Evolutionary conservation across 2,797 vertebrate genomes (phyloP).

Genomic region (Rousettus madagascariensis): DNA sequence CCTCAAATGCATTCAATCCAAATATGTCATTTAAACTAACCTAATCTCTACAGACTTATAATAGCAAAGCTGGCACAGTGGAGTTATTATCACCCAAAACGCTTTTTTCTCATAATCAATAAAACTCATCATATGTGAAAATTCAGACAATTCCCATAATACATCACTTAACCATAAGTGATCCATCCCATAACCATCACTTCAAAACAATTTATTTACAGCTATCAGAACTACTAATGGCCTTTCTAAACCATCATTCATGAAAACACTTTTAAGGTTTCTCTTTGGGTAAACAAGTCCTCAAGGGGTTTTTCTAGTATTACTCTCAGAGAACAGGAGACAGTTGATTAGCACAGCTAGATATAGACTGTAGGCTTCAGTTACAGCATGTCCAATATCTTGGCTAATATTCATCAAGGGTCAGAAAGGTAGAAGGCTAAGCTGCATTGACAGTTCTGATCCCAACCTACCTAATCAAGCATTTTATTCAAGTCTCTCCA

Average conservation of each 20-base stretch:
- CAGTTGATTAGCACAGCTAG: neutral
- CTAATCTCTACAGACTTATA: neutral
- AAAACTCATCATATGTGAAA: neutral
- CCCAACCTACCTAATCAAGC: neutral
- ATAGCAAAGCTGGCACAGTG: neutral
- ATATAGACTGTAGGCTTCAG: neutral
- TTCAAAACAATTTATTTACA: slow-evolving; percentile 43
- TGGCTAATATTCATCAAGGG: neutral
- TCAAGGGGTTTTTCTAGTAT: neutral
- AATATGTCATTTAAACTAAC: neutral
- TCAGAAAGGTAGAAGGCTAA: neutral
- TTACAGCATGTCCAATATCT: neutral
- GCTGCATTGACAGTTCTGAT: neutral
- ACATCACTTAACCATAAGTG: neutral
- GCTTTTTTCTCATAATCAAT: neutral
- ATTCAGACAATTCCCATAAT: slow-evolving; percentile 20
- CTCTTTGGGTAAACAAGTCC: neutral
- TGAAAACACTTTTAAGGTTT: neutral
- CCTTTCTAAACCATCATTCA: neutral
- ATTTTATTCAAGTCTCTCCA: neutral
- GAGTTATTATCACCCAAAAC: neutral
- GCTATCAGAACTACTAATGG: neutral
- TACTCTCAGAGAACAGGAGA: neutral
- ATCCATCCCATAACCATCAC: neutral
- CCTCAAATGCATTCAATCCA: neutral